These are phyloP conservation scores for Cephalotes varians DNA, from an alignment of 2,888 invertebrate species.

Conservation along the genomic window DNA sequence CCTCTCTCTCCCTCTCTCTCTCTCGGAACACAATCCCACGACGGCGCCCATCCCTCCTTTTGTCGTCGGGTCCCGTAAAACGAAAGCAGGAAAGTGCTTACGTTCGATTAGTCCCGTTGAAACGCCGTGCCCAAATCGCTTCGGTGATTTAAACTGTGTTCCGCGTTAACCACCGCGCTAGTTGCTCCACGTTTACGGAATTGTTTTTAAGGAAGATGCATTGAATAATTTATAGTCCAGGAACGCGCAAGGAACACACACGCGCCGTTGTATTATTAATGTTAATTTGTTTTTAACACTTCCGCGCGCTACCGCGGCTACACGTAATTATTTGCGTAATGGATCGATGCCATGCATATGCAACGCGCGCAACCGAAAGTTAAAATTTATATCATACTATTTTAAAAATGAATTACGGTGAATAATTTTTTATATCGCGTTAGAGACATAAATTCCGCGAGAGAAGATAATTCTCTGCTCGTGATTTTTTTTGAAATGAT, in stretches of 20 bases:
- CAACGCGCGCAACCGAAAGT: conserved; percentile 1
- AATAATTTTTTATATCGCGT: neutral
- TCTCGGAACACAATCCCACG: neutral
- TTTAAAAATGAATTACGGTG: neutral
- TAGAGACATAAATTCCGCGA: neutral
- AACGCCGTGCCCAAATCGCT: neutral
- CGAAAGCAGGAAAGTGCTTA: conserved; percentile 38
- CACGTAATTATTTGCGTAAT: no score
- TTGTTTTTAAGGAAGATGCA: conserved; percentile 19
- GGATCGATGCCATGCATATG: conserved; percentile 16
- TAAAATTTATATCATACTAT: conserved; percentile 14
- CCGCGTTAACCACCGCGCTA: conserved; percentile 11
- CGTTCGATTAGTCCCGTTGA: conserved; percentile 38
- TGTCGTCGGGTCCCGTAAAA: conserved; percentile 22
- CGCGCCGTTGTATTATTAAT: conserved; percentile 31
- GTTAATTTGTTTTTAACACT: conserved; percentile 35
- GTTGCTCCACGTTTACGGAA: conserved; percentile 18
- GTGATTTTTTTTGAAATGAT: neutral
- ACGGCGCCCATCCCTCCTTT: neutral
- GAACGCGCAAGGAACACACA: neutral
- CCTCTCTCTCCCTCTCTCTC: neutral
- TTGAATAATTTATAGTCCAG: conserved; percentile 19
- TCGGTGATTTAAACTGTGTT: neutral
- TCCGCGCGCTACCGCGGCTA: no score
- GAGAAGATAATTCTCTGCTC: conserved; percentile 1